Conservation (phyloP, 1,140 invertebrate genomes). For the Brachionus manjavacas region DNA sequence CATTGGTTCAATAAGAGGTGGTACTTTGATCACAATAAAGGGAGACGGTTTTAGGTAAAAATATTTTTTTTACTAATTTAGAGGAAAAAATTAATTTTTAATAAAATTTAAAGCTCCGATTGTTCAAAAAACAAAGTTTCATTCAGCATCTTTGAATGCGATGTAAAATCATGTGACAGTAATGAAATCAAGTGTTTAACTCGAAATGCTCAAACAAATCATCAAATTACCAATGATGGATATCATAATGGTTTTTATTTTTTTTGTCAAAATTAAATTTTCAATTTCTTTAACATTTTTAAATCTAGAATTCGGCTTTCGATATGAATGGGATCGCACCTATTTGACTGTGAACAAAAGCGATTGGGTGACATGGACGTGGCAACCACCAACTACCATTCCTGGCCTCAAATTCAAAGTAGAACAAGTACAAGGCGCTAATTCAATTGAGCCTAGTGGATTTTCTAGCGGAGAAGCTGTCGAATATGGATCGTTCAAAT, state of each 20-base stretch:
- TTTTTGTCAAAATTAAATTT: neutral
- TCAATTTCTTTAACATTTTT: neutral
- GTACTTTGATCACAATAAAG: constrained; percentile 48
- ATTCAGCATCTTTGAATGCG: constrained; percentile 47
- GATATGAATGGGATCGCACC: constrained; percentile 24
- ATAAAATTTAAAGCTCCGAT: neutral
- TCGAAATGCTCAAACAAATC: constrained; percentile 44
- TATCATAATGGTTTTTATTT: constrained; percentile 44
- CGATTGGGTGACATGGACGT: constrained; percentile 48
- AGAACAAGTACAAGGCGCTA: constrained; percentile 44
- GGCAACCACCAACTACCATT: constrained; percentile 45
- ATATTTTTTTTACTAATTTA: neutral
- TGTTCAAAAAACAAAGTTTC: constrained; percentile 45
- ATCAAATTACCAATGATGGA: constrained; percentile 47
- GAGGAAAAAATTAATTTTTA: neutral
- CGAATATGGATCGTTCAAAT: constrained; percentile 43
- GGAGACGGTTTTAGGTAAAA: constrained; percentile 48
- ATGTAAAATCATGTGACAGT: constrained; percentile 43
- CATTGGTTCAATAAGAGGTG: constrained; percentile 46
- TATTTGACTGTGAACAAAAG: constrained; percentile 43
- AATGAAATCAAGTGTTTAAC: constrained; percentile 48
- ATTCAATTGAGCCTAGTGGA: neutral
- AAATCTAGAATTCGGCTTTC: neutral
- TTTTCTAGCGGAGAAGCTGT: constrained; percentile 8
- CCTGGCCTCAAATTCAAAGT: constrained; percentile 38